Base-by-base conservation (phyloP, 2,113 vertebrate genomes). In the Silurus asotus region DNA sequence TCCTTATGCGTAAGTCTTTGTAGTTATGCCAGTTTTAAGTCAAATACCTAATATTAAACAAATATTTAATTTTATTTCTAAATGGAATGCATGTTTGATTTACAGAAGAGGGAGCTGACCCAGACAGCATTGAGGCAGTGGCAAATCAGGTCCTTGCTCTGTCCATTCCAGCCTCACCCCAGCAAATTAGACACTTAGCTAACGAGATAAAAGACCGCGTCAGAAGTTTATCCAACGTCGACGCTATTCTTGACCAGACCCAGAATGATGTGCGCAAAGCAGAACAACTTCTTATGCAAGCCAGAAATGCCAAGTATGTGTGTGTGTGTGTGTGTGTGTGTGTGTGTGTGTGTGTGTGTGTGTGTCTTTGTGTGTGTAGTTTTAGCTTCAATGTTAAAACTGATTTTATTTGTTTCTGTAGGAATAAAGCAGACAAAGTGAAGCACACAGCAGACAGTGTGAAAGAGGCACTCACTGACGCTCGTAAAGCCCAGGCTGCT, bases 31-130 rank as follows among this genome's bases (percentile, higher is more conserved):
- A 28, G 62, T 70, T 70, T 70, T 1, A 48, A 69, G 25, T 37
- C 37, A 69, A 28, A 11, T 19, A 37, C 37, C 37, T 37, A 37
- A 37, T 37, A 37, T 37, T 37, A 45, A 72, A 19, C 17, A 48
- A 74, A 49, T 74, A 74, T 23, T 49, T 49, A 49, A 49, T 23
- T 23, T 74, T 45, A 49, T 49, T 48, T 74, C 37, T 74, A 3
- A 72, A 56, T 19, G 69, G 15, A 11, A 20, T 81, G 14, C 55
- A 20, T 65, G 28, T 77, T 51, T 88, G 61, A n/a, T 82, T 92
- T 1, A 2, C 92, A 99, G 98, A 99, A 94, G 98, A 99, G 81
- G 98, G 97, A 0, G 98, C 98, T 0, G 97, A 99, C 90, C 98
- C 98, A 0, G 97, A 98, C 90, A 99, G 97, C 92, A 99, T 99